A percentile compares a stretch with the other conserved stretches of the same genome.
Evolutionary conservation across 2,888 invertebrate genomes (phyloP).

Genomic region (Drosophila sordidapex): DNA sequence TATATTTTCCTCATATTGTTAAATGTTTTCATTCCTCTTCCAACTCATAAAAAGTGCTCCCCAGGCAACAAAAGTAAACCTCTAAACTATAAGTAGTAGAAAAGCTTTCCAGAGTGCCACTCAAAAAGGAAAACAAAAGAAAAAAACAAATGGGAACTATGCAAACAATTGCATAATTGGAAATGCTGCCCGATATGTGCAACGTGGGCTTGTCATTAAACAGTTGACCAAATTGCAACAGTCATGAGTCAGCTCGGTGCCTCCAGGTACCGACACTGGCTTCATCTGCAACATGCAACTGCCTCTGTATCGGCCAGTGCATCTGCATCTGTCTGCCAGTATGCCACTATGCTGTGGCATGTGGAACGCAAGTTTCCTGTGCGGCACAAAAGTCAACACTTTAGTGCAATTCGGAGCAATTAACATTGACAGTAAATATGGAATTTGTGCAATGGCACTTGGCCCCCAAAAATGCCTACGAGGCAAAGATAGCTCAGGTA

Average conservation of each 20-base stretch:
- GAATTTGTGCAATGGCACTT: constrained; percentile 67
- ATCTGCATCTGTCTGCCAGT: background rate
- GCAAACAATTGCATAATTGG: constrained; percentile 61
- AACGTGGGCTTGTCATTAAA: constrained; percentile 48
- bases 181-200: constrained; percentile 50
- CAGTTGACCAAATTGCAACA: constrained; percentile 59
- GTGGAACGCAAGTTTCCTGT: constrained; percentile 63
- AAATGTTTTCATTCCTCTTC: background rate
- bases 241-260: constrained; percentile 24
- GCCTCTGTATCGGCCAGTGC: background rate
- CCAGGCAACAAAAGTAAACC: background rate
- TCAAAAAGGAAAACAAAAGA: constrained; percentile 5
- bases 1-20: background rate
- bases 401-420: constrained; percentile 77
- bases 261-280: background rate
- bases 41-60: background rate
- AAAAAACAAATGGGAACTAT: background rate
- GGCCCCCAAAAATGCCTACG: constrained; percentile 70
- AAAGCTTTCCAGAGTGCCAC: constrained; percentile 31
- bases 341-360: constrained; percentile 42
- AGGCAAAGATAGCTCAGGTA: constrained; percentile 53
- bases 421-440: constrained; percentile 80
- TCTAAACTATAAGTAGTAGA: constrained; percentile 17
- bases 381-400: constrained; percentile 76
- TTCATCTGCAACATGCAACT: background rate